These are phyloP conservation scores for Sminthurinus aureus DNA, from an alignment of 2,888 invertebrate genomes.

Conservation along the genomic window DNA sequence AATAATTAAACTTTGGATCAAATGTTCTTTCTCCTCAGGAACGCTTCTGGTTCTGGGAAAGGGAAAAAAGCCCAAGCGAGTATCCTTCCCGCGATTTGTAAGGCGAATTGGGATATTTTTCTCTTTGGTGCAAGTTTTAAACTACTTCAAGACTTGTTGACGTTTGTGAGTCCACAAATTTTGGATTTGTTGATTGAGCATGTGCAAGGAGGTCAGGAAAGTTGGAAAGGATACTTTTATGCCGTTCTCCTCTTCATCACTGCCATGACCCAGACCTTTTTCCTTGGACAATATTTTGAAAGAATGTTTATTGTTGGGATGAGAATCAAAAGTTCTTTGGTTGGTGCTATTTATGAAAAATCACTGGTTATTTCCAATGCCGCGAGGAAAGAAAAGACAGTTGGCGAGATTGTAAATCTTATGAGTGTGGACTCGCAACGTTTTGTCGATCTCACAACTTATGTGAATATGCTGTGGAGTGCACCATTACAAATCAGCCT, in stretches of 20 bases:
- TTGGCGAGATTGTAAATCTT: conserved; percentile 90
- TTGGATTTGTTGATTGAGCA: conserved; percentile 67
- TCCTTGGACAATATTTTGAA: conserved; percentile 69
- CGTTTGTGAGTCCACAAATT: conserved; percentile 89
- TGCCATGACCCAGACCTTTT: conserved; percentile 66
- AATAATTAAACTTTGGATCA: too few species aligned
- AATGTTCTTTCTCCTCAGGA: too few species aligned
- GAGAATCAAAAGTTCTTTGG: conserved; percentile 67
- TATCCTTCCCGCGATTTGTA: conserved; percentile 81
- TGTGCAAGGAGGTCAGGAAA: conserved; percentile 61
- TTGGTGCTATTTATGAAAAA: conserved; percentile 69
- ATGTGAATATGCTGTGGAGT: conserved; percentile 87
- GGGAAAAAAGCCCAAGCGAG: conserved; percentile 69
- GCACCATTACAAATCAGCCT: conserved; percentile 85
- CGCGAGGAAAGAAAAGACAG: conserved; percentile 66
- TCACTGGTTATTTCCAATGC: conserved; percentile 56
- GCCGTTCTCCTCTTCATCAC: conserved; percentile 67
- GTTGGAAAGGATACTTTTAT: conserved; percentile 71
- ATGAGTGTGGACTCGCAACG: conserved; percentile 92
- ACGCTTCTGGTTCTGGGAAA: too few species aligned
- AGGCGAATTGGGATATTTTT: conserved; percentile 84
- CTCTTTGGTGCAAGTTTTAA: conserved; percentile 86
- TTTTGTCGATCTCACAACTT: conserved; percentile 81
- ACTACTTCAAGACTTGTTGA: conserved; percentile 82
- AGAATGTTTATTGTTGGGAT: conserved; percentile 68